Conservation (phyloP, 2,888 invertebrate genomes). For the Rambutsinella grinnellia region DNA sequence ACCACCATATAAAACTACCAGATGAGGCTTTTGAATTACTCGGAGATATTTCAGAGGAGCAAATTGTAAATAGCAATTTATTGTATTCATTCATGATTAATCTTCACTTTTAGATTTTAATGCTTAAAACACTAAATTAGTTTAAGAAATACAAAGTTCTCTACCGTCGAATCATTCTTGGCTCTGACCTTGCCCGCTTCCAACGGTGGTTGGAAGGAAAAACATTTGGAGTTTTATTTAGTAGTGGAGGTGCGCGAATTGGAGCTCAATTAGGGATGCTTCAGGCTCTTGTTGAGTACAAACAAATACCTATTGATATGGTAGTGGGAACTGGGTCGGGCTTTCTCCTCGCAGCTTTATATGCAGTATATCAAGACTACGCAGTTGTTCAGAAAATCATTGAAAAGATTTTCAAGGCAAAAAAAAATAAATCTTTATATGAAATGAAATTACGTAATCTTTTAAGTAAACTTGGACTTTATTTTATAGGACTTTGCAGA, state of each 20-base stretch:
- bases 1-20: slow-evolving; percentile 42
- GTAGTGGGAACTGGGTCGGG: slow-evolving; percentile 35
- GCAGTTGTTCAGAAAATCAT: slow-evolving; percentile 13
- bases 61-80: slow-evolving; percentile 6
- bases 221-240: slow-evolving; percentile 39
- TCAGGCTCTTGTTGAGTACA: slow-evolving; percentile 27
- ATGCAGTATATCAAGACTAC: slow-evolving; percentile 37
- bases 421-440: not conserved
- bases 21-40: slow-evolving; percentile 19
- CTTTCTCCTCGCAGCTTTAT: slow-evolving; percentile 30
- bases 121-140: not conserved
- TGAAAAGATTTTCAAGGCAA: slow-evolving; percentile 31
- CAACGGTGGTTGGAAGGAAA: slow-evolving; percentile 28
- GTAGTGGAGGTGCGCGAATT: slow-evolving; percentile 46
- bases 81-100: too few species aligned
- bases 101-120: not conserved
- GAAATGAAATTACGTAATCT: not conserved
- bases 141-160: not conserved
- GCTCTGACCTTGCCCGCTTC: slow-evolving; percentile 35
- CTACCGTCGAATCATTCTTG: not conserved
- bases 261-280: slow-evolving; percentile 41
- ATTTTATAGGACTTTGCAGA: slow-evolving; percentile 27
- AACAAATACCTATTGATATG: slow-evolving; percentile 46
- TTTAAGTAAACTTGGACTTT: not conserved
- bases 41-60: slow-evolving; percentile 28